Percentiles rank a stretch among this genome's conserved stretches.
These are phyloP conservation scores for Ardeotis arabs DNA, from an alignment of 2,113 vertebrate genomes.

Conservation along the genomic window DNA sequence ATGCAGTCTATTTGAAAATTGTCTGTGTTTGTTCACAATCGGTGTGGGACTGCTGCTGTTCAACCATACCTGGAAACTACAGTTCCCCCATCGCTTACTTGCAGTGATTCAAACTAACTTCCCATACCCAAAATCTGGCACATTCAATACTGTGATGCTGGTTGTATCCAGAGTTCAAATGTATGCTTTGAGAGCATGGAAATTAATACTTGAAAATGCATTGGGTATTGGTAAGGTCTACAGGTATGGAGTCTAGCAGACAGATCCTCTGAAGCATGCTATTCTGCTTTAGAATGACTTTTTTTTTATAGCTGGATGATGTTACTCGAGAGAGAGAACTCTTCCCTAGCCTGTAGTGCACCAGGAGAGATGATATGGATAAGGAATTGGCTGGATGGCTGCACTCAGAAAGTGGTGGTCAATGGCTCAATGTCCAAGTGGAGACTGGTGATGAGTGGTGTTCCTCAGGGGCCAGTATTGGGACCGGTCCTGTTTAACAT, in stretches of 20 bases:
- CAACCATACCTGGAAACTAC: background rate
- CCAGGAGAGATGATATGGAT: background rate
- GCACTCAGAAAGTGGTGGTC: too few relatives aligned
- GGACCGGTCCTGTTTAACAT: too few relatives aligned
- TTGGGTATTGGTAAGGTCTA: background rate
- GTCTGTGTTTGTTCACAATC: background rate
- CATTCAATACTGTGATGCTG: background rate
- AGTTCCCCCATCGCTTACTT: background rate
- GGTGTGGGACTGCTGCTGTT: background rate
- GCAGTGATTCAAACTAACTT: background rate
- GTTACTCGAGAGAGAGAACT: background rate
- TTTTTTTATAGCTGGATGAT: background rate
- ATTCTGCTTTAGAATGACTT: background rate
- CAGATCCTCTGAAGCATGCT: background rate
- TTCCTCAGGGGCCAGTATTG: too few relatives aligned
- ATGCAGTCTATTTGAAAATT: background rate
- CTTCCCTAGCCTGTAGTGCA: background rate
- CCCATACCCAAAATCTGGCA: background rate
- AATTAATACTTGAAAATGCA: background rate
- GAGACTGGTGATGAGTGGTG: too few relatives aligned
- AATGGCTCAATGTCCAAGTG: too few relatives aligned
- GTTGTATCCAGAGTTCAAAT: background rate
- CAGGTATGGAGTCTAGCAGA: too few relatives aligned
- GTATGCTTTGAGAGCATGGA: background rate
- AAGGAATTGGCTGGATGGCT: too few relatives aligned